phyloP scores from a whole-genome alignment of 2,113 vertebrate genomes.

The Sisor rabdophorus region DNA sequence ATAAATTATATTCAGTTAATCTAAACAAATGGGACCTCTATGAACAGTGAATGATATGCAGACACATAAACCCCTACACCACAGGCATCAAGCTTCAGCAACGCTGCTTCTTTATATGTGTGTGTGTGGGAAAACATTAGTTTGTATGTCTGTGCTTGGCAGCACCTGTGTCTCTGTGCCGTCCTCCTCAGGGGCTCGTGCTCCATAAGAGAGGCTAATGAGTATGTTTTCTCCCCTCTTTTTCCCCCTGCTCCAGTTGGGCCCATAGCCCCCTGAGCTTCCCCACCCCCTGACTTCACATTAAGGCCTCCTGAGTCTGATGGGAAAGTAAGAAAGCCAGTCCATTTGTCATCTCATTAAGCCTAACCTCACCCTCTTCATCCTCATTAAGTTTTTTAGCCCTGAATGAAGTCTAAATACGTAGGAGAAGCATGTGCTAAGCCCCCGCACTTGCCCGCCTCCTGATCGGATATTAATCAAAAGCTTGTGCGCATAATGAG shows the following conservation, averaged over 20 bases:
- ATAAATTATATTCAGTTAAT: too few relatives aligned
- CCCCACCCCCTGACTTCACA: conserved; percentile 12
- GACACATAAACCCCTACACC: too few relatives aligned
- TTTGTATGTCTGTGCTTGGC: conserved; percentile 33
- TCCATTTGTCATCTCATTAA: conserved; percentile 52
- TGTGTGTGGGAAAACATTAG: conserved; percentile 21
- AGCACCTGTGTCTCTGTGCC: conserved; percentile 43
- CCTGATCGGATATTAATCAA: conserved; percentile 15
- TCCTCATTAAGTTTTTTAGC: conserved; percentile 40
- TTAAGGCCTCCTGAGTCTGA: conserved; percentile 43
- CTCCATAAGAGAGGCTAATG: conserved; percentile 43
- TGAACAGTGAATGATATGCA: too few relatives aligned
- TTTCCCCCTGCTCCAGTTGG: conserved; percentile 1
- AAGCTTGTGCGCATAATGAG: conserved; percentile 31
- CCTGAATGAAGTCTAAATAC: conserved; percentile 45
- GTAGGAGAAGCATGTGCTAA: conserved; percentile 20
- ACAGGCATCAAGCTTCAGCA: not conserved
- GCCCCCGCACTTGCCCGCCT: not conserved
- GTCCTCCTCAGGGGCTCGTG: not conserved
- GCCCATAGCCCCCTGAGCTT: conserved; percentile 32
- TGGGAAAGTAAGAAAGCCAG: conserved; percentile 27
- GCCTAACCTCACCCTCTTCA: conserved; percentile 33
- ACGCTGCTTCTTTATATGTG: not conserved
- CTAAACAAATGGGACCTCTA: too few relatives aligned
- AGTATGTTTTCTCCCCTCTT: conserved; percentile 29